Evolutionary conservation across 2,888 invertebrate genomes (phyloP), one percentile per base, ranked within the genome.

Genomic region (Nowickia ferox): DNA sequence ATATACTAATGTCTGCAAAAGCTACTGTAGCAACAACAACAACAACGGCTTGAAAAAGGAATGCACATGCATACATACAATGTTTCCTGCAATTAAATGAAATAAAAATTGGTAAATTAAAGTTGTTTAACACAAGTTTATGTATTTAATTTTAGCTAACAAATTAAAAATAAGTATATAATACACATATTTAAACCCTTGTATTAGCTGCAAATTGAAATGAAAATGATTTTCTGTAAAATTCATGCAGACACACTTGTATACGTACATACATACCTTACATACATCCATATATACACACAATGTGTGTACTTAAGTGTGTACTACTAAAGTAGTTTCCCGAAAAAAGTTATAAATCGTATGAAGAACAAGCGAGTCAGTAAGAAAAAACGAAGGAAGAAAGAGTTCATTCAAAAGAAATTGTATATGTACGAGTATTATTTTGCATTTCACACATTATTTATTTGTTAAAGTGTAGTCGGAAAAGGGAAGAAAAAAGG

Each of bases 371-470:
- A 61, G 48, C 55, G 17, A 76, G 40, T 61, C 38, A 44, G 22
- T 55, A n/a, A 66, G 17, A 53, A 74, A 71, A 53, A 40, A 4
- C 9, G 15, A 44, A 55, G 10, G 4, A 44, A 40, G 38, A 75
- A 75, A 65, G 48, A 79, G 77, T 78, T 74, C 74, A 84, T 71
- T 79, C 57, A 74, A 78, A 51, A 46, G 53, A 57, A 77, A 72
- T 66, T 57, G 59, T 77, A 30, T 59, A 46, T 30, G 55, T n/a
- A n/a, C n/a, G n/a, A n/a, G n/a, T 55, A 0, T 53, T 38, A 9
- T 59, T n/a, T 59, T 61, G 13, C 38, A 51, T 40, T 48, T 72
- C 51, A 69, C 69, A 69, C 48, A 66, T 65, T 53, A 30, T 38
- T 65, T 11, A 75, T 61, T 76, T 69, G 55, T 22, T 59, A 66